Evolutionary conservation across 37 sponge, comb jelly and placozoan genomes (phyloP), one percentile per base, ranked within the genome.

Genomic region (Haliclona indistincta): DNA sequence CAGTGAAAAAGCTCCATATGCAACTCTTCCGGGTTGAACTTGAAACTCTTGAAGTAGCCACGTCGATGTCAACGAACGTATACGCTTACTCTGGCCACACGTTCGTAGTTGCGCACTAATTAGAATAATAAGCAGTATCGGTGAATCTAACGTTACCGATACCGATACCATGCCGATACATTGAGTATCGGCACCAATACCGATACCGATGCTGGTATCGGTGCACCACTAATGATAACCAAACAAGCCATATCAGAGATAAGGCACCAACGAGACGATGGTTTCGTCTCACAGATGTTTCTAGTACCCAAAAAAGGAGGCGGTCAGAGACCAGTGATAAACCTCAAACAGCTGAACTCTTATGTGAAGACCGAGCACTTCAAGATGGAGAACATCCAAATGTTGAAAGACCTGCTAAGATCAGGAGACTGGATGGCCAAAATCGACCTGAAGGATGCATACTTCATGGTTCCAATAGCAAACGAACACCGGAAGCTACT

Each of bases 381-480:
- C 73, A 72, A 72, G 56, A 69, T 69, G 70, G 70, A 69, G 51
- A 47, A 47, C 45, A 69, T 69, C 6, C 70, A 69, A 15, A 43
- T 37, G 26, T 20, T 58, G 51, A 47, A 47, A 47, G 51, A 47
- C 13, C 10, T 17, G 15, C 10, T 15, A 15, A 47, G 51, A 15
- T 58, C 51, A 17, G 51, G 51, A 56, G 74, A 73, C 61, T 69
- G 70, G 70, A 69, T 69, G 70, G 70, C 53, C 11, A 73, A 73
- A 30, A 26, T 73, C 11, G 64, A 79, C 62, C 60, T 79, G 54
- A 79, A 81, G 62, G 81, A 81, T 45, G 81, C 81, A 35, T 80
- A 80, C 71, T 68, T 81, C 33, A 62, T 44, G 44, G 41, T 81
- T 8, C 73, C 73, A 7, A 5, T 81, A 15, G 26, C 43, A 38